Percentiles rank a stretch among this genome's conserved stretches.
Evolutionary conservation across 2,888 invertebrate species (phyloP).

Genomic region (Microchrysa polita): DNA sequence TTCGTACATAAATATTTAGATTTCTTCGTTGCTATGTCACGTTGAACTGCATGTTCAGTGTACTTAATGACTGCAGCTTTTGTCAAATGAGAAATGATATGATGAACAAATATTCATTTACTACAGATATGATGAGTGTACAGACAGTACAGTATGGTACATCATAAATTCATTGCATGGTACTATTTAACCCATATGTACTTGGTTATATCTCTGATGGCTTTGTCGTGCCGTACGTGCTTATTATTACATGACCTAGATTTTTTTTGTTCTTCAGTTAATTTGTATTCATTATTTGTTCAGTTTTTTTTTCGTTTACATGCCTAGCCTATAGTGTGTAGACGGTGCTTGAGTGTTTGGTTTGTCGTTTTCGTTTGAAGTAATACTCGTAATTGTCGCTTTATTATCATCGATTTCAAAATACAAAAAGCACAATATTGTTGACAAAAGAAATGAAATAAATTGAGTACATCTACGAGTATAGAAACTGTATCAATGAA

Average conservation of each 20-base stretch:
- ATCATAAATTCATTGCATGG: not conserved
- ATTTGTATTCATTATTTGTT: slow-evolving; percentile 30
- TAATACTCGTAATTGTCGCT: not conserved
- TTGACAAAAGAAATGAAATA: not conserved
- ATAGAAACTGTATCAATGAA: too few relatives aligned
- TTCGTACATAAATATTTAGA: too few relatives aligned
- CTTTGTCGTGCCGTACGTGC: slow-evolving; percentile 4
- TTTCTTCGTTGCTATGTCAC: too few relatives aligned
- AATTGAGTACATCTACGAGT: not conserved
- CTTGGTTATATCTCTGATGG: not conserved
- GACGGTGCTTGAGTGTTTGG: slow-evolving; percentile 1
- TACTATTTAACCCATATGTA: not conserved
- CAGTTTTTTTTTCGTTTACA: not conserved
- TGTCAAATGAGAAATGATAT: too few relatives aligned
- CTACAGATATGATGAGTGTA: not conserved
- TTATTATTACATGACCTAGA: slow-evolving; percentile 32
- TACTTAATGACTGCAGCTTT: too few relatives aligned
- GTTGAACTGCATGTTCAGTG: too few relatives aligned
- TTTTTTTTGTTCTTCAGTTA: slow-evolving; percentile 27
- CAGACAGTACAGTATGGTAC: not conserved
- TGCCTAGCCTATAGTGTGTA: too few relatives aligned
- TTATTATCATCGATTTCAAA: not conserved
- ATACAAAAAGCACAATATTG: too few relatives aligned
- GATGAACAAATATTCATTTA: not conserved
- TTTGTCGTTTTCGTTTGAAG: slow-evolving; percentile 1